Conservation (phyloP, 2,797 vertebrate species). For the Lemur catta region DNA sequence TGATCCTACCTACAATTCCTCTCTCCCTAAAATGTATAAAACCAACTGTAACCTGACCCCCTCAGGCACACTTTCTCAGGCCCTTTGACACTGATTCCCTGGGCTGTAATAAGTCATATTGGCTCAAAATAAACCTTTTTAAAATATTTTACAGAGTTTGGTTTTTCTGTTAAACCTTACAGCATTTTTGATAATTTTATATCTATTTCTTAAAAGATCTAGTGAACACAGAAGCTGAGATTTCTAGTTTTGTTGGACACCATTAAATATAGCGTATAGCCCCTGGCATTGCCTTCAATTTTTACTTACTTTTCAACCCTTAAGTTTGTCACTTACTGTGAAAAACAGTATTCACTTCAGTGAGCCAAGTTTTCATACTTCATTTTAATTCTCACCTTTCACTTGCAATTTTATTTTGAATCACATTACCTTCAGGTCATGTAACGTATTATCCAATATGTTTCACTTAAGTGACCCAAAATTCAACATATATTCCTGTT, state of each 20-base stretch:
- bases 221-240: not conserved
- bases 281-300: not conserved
- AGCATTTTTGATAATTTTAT: not conserved
- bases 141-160: not conserved
- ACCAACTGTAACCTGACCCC: not conserved
- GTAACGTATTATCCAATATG: constrained; percentile 10
- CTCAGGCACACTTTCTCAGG: not conserved
- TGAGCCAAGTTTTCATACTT: constrained; percentile 17
- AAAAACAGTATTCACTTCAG: constrained; percentile 28
- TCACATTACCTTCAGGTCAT: constrained; percentile 21
- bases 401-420: constrained; percentile 40
- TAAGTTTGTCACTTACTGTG: not conserved
- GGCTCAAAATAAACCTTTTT: not conserved
- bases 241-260: not conserved
- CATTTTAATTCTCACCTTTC: constrained; percentile 50
- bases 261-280: not conserved
- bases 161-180: not conserved
- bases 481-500: constrained; percentile 29
- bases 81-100: not conserved
- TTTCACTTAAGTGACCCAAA: constrained; percentile 42
- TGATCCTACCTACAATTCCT: not conserved
- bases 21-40: not conserved
- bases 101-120: not conserved
- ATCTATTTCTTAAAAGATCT: not conserved
- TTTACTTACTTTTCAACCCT: constrained; percentile 9